Evolutionary conservation across 2,888 invertebrate species (phyloP).

Genomic region (Hirtodrosophila alboralis): DNA sequence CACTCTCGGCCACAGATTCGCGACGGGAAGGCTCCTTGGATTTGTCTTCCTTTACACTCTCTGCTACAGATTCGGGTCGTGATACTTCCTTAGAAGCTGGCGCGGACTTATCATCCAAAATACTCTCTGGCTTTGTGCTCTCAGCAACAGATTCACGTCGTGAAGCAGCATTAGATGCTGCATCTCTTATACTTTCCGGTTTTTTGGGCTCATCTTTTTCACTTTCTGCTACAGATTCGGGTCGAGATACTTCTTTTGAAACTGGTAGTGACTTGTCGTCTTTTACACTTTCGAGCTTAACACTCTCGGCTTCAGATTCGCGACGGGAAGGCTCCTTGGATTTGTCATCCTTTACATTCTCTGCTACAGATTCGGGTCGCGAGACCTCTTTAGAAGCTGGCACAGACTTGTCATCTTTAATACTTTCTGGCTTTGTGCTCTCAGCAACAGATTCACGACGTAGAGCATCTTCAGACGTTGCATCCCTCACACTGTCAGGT

Average conservation of each 20-base stretch:
- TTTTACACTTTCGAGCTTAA: constrained; percentile 8
- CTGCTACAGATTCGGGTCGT: constrained; percentile 9
- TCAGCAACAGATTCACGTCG: constrained; percentile 48
- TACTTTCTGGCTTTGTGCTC: constrained; percentile 14
- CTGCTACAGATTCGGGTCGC: constrained; percentile 25
- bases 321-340: neutral
- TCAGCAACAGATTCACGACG: constrained; percentile 26
- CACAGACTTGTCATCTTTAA: constrained; percentile 20
- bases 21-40: neutral
- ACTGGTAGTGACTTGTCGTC: constrained; percentile 6
- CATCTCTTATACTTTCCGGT: constrained; percentile 23
- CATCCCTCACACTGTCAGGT: constrained; percentile 17
- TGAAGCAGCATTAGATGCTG: constrained; percentile 27
- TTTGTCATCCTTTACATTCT: constrained; percentile 10
- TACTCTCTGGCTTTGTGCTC: constrained; percentile 8
- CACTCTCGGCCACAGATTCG: neutral
- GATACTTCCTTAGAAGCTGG: too few species aligned
- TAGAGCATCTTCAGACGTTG: constrained; percentile 22
- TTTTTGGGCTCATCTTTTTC: constrained; percentile 28
- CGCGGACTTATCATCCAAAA: neutral
- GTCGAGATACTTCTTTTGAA: constrained; percentile 13
- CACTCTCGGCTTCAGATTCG: neutral
- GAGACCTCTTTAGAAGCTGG: constrained; percentile 20
- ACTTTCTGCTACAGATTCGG: constrained; percentile 24
- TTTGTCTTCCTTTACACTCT: neutral